Evolutionary conservation across 2,888 invertebrate species (phyloP).

Genomic region (Eudasyphora cyanicolor): DNA sequence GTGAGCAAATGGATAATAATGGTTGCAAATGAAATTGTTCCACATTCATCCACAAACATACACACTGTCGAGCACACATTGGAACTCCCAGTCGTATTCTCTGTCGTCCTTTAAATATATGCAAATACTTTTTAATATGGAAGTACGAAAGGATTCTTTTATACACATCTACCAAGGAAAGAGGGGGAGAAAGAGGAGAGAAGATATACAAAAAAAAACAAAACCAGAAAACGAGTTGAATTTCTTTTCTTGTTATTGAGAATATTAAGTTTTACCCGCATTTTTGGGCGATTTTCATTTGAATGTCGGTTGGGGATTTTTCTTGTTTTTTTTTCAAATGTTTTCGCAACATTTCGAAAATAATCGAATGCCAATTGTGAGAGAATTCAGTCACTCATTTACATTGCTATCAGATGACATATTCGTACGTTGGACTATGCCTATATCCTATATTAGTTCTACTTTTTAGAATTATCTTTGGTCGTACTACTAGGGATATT

Average conservation of each 20-base stretch:
- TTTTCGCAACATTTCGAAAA: too few relatives aligned
- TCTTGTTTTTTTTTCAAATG: too few relatives aligned
- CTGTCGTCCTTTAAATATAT: not conserved
- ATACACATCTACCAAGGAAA: too few relatives aligned
- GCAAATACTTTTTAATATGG: slow-evolving; percentile 17
- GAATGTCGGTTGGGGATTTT: not conserved
- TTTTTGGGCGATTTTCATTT: slow-evolving; percentile 72
- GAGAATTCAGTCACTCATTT: too few relatives aligned
- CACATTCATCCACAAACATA: not conserved
- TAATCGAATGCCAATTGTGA: too few relatives aligned
- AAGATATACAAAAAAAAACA: not conserved
- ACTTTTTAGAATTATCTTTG: too few relatives aligned
- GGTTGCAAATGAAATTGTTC: slow-evolving; percentile 28
- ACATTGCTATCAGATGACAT: too few relatives aligned
- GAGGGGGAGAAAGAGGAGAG: too few relatives aligned
- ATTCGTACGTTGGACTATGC: too few relatives aligned
- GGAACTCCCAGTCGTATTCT: not conserved
- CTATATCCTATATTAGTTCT: too few relatives aligned
- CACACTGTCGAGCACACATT: not conserved
- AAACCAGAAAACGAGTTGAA: too few relatives aligned
- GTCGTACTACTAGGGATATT: too few relatives aligned
- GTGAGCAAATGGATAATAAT: slow-evolving; percentile 28
- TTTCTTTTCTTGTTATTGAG: slow-evolving; percentile 16
- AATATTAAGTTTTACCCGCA: slow-evolving; percentile 68
- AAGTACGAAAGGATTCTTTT: not conserved